A percentile compares a stretch with the other conserved stretches of the same genome.
phyloP scores from a whole-genome alignment of 2,888 invertebrate genomes.

The Idaea dimidiata region DNA sequence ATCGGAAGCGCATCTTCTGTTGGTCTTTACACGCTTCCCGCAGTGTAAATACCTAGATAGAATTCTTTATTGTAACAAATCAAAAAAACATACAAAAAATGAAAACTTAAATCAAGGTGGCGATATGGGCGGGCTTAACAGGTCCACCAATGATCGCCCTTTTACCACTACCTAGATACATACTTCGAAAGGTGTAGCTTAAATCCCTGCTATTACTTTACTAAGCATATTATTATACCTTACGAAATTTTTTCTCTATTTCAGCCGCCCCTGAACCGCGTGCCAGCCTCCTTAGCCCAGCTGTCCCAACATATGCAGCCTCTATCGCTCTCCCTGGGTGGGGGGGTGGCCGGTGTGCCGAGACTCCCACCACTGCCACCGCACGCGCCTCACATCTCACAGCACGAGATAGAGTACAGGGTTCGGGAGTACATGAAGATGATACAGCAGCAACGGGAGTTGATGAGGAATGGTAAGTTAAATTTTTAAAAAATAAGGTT shows the following conservation, averaged over 20 bases:
- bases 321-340: conserved; percentile 84
- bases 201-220: too few species aligned
- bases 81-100: too few species aligned
- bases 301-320: conserved; percentile 86
- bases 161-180: too few species aligned
- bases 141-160: too few species aligned
- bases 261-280: conserved; percentile 78
- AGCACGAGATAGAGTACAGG: conserved; percentile 87
- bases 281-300: conserved; percentile 79
- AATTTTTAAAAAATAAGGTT: neutral
- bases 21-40: too few species aligned
- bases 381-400: conserved; percentile 81
- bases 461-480: conserved; percentile 64
- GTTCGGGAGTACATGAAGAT: conserved; percentile 91
- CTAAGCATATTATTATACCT: too few species aligned
- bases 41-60: too few species aligned
- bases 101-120: too few species aligned
- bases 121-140: too few species aligned
- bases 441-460: conserved; percentile 76
- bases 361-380: conserved; percentile 79
- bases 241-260: conserved; percentile 23
- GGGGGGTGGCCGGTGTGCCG: conserved; percentile 77
- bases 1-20: too few species aligned
- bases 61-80: too few species aligned
- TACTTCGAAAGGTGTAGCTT: too few species aligned